These are phyloP conservation scores for Myrmecobius fasciatus DNA, from an alignment of 2,113 vertebrate genomes.

Conservation along the genomic window DNA sequence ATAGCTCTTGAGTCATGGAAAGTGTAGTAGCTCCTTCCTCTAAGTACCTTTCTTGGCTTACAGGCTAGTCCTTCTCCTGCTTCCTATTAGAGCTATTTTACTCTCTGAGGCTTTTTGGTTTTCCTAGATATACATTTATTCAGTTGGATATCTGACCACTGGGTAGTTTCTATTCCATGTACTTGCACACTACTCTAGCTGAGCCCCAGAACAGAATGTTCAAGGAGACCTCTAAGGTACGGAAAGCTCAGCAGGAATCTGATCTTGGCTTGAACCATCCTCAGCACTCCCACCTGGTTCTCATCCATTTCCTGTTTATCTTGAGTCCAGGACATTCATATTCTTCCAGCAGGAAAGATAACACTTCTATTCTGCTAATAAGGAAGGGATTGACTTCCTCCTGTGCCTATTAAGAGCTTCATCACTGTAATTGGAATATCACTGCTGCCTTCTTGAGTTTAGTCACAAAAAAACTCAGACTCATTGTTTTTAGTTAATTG, in stretches of 20 bases:
- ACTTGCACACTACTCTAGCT: constrained; percentile 24
- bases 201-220: constrained; percentile 58
- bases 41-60: background rate
- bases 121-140: background rate
- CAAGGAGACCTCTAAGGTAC: background rate
- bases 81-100: background rate
- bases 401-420: background rate
- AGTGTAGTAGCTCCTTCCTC: background rate
- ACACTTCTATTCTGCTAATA: constrained; percentile 22
- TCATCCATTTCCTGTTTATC: constrained; percentile 60
- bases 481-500: background rate
- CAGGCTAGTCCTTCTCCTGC: background rate
- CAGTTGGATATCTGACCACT: background rate
- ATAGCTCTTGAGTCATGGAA: background rate
- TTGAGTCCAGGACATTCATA: constrained; percentile 31
- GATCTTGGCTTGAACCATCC: background rate
- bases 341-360: constrained; percentile 56
- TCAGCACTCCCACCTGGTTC: background rate
- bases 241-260: accelerated
- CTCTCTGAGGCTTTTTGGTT: background rate
- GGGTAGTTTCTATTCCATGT: constrained; percentile 2
- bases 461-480: background rate
- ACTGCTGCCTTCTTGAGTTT: background rate
- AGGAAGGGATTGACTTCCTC: background rate
- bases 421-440: background rate